Evolutionary conservation across 2,888 invertebrate species (phyloP).

Genomic region (Vannuccia rotundouncinata): DNA sequence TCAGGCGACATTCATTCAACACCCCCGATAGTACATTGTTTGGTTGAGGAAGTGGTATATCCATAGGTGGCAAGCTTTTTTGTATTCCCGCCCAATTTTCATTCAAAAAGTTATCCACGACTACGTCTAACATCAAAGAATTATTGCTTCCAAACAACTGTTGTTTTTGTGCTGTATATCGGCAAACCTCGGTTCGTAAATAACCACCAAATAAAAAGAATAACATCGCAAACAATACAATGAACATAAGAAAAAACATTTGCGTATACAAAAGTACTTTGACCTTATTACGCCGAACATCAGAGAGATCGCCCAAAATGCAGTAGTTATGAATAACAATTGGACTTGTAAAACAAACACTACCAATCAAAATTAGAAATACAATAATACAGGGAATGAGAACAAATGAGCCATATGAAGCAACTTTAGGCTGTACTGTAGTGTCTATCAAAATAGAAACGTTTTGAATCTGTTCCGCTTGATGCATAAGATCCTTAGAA

Average conservation of each 20-base stretch:
- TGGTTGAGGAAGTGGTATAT: conserved; percentile 28
- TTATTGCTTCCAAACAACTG: not conserved
- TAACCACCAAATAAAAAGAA: conserved; percentile 25
- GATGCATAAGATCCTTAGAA: not conserved
- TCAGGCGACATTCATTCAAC: not conserved
- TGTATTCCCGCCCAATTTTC: not conserved
- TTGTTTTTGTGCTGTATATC: conserved; percentile 16
- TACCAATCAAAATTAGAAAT: conserved; percentile 27
- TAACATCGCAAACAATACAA: not conserved
- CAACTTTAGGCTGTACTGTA: not conserved
- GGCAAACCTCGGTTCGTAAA: conserved; percentile 28
- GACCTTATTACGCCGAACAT: not conserved
- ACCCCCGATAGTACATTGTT: conserved; percentile 28
- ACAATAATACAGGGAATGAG: not conserved
- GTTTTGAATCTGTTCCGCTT: conserved; percentile 25
- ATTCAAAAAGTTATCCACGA: not conserved
- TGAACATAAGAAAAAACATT: conserved; percentile 1
- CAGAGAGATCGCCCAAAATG: not conserved
- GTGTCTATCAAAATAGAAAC: not conserved
- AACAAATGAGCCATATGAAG: not conserved
- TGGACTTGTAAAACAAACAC: not conserved
- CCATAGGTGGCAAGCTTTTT: not conserved
- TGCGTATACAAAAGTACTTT: not conserved
- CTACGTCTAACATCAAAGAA: conserved; percentile 6
- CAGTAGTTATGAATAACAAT: not conserved